These are phyloP conservation scores for Dermolepida albohirtum DNA, from an alignment of 2,888 invertebrate species.

Conservation along the genomic window DNA sequence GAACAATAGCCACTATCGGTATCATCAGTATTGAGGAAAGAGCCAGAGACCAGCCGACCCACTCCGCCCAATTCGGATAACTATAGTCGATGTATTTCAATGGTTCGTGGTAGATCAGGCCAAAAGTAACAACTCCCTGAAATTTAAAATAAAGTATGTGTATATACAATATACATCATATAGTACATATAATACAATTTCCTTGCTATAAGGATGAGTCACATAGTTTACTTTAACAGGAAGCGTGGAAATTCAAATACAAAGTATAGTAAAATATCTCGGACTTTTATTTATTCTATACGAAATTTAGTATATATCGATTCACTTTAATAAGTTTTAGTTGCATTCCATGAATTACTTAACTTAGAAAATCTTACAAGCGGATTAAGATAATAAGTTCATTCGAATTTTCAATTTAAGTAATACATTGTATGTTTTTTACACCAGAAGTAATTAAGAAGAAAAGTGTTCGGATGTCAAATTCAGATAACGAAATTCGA, in stretches of 20 bases:
- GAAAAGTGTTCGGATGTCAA: no score
- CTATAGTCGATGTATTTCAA: conserved; percentile 75
- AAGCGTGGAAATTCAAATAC: conserved; percentile 11
- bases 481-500: no score
- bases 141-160: conserved; percentile 47
- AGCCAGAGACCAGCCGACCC: conserved; percentile 79
- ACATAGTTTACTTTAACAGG: neutral
- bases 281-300: no score
- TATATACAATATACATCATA: neutral
- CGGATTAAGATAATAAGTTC: no score
- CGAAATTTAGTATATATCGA: no score
- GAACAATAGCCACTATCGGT: conserved; percentile 74
- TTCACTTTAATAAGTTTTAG: no score
- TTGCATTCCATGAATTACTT: no score
- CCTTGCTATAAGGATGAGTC: neutral
- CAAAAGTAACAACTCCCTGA: conserved; percentile 76
- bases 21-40: conserved; percentile 81
- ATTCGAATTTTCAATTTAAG: no score
- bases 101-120: conserved; percentile 74
- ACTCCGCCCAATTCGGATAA: conserved; percentile 79
- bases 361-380: no score
- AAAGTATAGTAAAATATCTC: neutral
- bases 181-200: neutral
- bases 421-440: no score
- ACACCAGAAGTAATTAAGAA: no score